A percentile compares a stretch with the other conserved stretches of the same genome.
phyloP scores from a whole-genome alignment of 30 jellyfish, hydroid and myxozoan species.

The Mastigias papua region DNA sequence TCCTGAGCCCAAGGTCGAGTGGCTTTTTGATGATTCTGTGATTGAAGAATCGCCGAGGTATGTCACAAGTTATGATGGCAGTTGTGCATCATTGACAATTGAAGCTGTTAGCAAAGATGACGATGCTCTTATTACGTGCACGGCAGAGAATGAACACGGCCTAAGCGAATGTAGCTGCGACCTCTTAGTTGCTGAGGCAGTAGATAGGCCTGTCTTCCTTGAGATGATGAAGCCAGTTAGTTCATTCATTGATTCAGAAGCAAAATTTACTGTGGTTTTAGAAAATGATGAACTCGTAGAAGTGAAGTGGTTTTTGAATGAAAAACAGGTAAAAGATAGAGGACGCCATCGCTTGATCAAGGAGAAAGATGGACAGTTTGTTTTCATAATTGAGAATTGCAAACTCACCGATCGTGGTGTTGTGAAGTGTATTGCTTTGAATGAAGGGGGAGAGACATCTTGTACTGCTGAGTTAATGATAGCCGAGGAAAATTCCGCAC shows the following conservation, averaged over 20 bases:
- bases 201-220: constrained; percentile 77
- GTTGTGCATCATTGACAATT: constrained; percentile 54
- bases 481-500: constrained; percentile 71
- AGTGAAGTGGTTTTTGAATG: constrained; percentile 85
- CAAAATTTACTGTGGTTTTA: constrained; percentile 61
- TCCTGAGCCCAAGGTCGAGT: constrained; percentile 83
- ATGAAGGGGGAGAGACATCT: constrained; percentile 78
- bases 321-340: constrained; percentile 47
- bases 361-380: constrained; percentile 68
- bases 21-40: constrained; percentile 79
- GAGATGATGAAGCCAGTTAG: constrained; percentile 69
- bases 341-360: constrained; percentile 50
- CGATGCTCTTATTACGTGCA: constrained; percentile 85
- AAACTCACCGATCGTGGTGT: constrained; percentile 74
- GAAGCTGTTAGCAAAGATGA: constrained; percentile 54
- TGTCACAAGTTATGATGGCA: constrained; percentile 36
- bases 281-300: constrained; percentile 77
- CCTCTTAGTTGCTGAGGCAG: constrained; percentile 66
- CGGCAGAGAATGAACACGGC: constrained; percentile 78
- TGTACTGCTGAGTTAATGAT: constrained; percentile 83
- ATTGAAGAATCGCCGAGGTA: constrained; percentile 58
- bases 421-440: constrained; percentile 88
- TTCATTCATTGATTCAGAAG: constrained; percentile 61
- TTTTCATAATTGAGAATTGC: constrained; percentile 57
- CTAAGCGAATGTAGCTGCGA: constrained; percentile 63